Percentiles rank a stretch among this genome's conserved stretches.
phyloP scores from a whole-genome alignment of 1,140 invertebrate species.

The Meloidogyne hapla region DNA sequence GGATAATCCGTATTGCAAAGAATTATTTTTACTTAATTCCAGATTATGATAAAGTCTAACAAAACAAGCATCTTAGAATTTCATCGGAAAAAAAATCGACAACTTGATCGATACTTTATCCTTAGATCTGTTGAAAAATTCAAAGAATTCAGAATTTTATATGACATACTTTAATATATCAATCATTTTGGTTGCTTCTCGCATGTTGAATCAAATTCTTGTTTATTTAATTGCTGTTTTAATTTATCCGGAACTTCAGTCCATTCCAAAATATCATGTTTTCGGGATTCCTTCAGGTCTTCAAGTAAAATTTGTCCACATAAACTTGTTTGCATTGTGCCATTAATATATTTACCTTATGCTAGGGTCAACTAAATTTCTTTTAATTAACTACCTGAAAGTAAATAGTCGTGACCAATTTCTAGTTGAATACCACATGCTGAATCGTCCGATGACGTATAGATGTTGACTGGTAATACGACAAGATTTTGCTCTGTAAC shows the following conservation, averaged over 20 bases:
- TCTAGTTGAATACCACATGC: conserved; percentile 33
- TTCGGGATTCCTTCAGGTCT: conserved; percentile 26
- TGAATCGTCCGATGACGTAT: conserved; percentile 16
- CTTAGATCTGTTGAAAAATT: too few relatives aligned
- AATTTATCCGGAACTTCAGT: conserved; percentile 28
- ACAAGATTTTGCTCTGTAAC: conserved; percentile 23
- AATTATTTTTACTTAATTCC: too few relatives aligned
- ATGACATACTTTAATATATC: background rate
- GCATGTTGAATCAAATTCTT: conserved; percentile 26
- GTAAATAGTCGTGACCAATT: conserved; percentile 29
- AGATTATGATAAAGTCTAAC: too few relatives aligned
- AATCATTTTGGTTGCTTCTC: background rate
- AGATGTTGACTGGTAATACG: conserved; percentile 22
- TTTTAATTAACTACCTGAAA: conserved; percentile 23
- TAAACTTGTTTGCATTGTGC: conserved; percentile 27
- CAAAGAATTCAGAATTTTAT: background rate
- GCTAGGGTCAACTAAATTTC: background rate
- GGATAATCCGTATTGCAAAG: background rate
- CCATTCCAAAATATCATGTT: conserved; percentile 33
- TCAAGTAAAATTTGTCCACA: conserved; percentile 32
- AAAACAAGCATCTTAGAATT: too few relatives aligned
- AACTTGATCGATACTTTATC: too few relatives aligned
- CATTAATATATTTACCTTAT: conserved; percentile 26
- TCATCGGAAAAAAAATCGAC: too few relatives aligned
- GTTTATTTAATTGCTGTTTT: conserved; percentile 22